Conservation (phyloP, 2,797 vertebrate species). For the Gymnocypris eckloni region DNA sequence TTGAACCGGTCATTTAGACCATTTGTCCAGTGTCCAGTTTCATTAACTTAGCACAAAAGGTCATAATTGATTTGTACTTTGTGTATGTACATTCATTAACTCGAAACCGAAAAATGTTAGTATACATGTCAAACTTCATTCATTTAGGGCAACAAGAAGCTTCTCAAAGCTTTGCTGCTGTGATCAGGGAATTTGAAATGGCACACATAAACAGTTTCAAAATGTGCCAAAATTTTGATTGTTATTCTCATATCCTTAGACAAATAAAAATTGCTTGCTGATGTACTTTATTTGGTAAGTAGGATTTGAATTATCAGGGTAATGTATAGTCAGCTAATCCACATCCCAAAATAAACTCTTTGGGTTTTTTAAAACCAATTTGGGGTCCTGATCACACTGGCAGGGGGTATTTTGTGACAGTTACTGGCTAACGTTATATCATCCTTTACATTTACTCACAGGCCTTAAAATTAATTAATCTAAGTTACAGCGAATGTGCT, state of each 20-base stretch:
- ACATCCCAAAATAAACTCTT: not conserved
- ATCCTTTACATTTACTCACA: slow-evolving; percentile 6
- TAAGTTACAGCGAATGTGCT: not conserved
- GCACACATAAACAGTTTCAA: not conserved
- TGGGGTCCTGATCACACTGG: not conserved
- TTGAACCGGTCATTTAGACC: not conserved
- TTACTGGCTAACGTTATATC: not conserved
- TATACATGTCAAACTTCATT: not conserved
- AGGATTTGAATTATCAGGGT: not conserved
- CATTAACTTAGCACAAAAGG: not conserved
- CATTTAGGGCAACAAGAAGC: not conserved
- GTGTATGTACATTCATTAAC: not conserved
- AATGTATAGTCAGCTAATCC: not conserved
- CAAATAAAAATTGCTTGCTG: not conserved
- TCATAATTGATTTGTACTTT: not conserved
- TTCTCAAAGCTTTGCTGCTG: not conserved
- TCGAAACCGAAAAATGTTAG: not conserved
- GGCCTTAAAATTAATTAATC: not conserved
- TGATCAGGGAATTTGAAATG: not conserved
- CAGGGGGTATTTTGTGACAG: not conserved
- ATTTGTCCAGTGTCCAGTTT: too few relatives aligned
- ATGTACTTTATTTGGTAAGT: not conserved
- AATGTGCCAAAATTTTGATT: not conserved
- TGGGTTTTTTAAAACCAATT: not conserved
- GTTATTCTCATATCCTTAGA: not conserved